These are phyloP conservation scores for Hydroisotoma schaefferi DNA, from an alignment of 2,888 invertebrate genomes.

Conservation along the genomic window DNA sequence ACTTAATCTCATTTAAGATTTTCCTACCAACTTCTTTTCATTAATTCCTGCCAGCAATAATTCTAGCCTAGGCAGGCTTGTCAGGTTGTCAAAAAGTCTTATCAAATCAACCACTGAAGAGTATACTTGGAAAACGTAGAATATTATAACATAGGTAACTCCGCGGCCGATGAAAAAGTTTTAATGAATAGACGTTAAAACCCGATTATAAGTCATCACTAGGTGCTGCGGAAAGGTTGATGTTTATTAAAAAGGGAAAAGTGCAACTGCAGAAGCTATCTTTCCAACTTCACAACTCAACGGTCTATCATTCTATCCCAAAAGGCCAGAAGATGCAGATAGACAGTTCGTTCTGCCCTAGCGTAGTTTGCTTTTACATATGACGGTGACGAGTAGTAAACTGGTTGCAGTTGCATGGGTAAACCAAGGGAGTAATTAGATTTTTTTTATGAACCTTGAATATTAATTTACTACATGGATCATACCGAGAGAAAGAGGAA, in stretches of 20 bases:
- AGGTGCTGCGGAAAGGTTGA: background rate
- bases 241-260: background rate
- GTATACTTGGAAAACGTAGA: too few relatives aligned
- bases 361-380: too few relatives aligned
- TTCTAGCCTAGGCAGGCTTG: too few relatives aligned
- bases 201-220: slow-evolving; percentile 13
- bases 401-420: slow-evolving; percentile 13
- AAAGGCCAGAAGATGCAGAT: background rate
- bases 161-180: slow-evolving; percentile 2
- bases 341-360: too few relatives aligned
- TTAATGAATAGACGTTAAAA: slow-evolving; percentile 13
- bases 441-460: slow-evolving; percentile 33
- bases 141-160: too few relatives aligned
- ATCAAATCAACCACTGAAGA: too few relatives aligned
- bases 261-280: slow-evolving; percentile 15
- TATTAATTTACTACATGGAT: slow-evolving; percentile 30
- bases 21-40: too few relatives aligned
- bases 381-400: too few relatives aligned
- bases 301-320: slow-evolving; percentile 11
- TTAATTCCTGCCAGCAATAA: too few relatives aligned
- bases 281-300: slow-evolving; percentile 17
- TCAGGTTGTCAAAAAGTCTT: slow-evolving; percentile 1
- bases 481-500: background rate
- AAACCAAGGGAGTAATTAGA: slow-evolving; percentile 33
- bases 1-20: too few relatives aligned